phyloP scores from a whole-genome alignment of 2,888 invertebrate genomes.

The Meiosimyza platycephala region DNA sequence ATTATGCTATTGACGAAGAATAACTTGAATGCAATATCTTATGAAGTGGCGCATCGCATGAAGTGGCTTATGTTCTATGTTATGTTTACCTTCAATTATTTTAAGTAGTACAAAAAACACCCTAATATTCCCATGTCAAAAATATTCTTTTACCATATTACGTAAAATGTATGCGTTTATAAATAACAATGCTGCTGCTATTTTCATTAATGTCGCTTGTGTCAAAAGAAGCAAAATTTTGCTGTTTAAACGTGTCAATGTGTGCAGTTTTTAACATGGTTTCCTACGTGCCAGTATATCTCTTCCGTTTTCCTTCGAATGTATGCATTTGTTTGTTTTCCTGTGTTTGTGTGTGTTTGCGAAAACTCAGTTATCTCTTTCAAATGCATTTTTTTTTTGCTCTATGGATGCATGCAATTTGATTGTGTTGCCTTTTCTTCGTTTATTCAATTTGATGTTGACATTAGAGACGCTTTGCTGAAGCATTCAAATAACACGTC shows the following conservation, averaged over 20 bases:
- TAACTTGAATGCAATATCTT: no score
- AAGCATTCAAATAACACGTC: conserved; percentile 22
- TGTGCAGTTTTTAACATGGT: conserved; percentile 17
- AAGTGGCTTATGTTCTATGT: no score
- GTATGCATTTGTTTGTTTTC: background rate
- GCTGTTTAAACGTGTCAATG: conserved; percentile 6
- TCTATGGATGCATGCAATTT: background rate
- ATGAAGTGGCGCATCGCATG: no score
- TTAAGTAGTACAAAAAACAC: background rate
- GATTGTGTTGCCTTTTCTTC: background rate
- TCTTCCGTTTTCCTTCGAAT: conserved; percentile 8
- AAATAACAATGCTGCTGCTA: background rate
- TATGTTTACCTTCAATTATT: background rate
- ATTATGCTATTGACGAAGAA: no score
- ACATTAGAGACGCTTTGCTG: conserved; percentile 9
- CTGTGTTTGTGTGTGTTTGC: conserved; percentile 9
- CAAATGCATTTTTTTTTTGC: conserved; percentile 11
- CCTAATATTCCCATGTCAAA: background rate
- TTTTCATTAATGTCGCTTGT: background rate
- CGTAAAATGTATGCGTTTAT: background rate
- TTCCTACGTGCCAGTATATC: background rate
- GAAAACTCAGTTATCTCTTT: conserved; percentile 10
- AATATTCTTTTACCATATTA: background rate
- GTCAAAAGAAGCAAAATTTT: conserved; percentile 2
- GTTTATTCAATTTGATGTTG: conserved; percentile 24